Base-by-base conservation (phyloP, 2,113 vertebrate genomes). In the Erythrocercus mccallii region DNA sequence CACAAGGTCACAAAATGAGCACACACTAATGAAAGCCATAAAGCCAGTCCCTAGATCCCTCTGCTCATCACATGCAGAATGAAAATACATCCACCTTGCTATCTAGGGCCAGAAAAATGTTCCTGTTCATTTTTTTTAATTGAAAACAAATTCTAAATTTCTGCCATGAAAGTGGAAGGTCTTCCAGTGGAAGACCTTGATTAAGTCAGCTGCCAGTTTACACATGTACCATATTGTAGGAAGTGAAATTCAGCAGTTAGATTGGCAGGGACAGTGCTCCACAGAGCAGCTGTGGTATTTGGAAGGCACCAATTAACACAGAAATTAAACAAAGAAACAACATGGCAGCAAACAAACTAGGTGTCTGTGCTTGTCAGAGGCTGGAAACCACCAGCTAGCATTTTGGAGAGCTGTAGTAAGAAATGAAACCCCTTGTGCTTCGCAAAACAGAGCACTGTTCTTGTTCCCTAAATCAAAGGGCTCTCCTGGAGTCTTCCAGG, bases 261-360 rank as follows among this genome's bases (percentile, higher is more conserved):
- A 51, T 31, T 60, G 65, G 60, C 77, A 86, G 72, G 31, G 83
- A 45, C 37, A 57, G 40, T 68, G 69, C 53, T 86, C 27, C 64
- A 81, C 44, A 68, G 44, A 94, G 86, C 56, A 92, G 90, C 0
- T 86, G 64, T 60, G 47, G 56, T 66, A 90, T 88, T 90, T 95
- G 76, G 57, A 95, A 96, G 60, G 69, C n/a, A 78, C 37, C 65
- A 88, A 57, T 93, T 90, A 92, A 81, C 53, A 66, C 18, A 64
- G 53, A 91, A 93, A 92, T 90, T 84, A 93, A 96, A 84, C 79
- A 94, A 96, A 89, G 70, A 90, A 97, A 95, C 56, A 95, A 68
- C 8, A 8, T 20, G 24, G 44, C 1, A 3, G 88, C 65, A 94
- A 94, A 93, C 37, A 88, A 88, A 92, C 80, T 61, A 64, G 57